These are phyloP conservation scores for Danio tinwini DNA, from an alignment of 2,797 vertebrate species.

Conservation along the genomic window DNA sequence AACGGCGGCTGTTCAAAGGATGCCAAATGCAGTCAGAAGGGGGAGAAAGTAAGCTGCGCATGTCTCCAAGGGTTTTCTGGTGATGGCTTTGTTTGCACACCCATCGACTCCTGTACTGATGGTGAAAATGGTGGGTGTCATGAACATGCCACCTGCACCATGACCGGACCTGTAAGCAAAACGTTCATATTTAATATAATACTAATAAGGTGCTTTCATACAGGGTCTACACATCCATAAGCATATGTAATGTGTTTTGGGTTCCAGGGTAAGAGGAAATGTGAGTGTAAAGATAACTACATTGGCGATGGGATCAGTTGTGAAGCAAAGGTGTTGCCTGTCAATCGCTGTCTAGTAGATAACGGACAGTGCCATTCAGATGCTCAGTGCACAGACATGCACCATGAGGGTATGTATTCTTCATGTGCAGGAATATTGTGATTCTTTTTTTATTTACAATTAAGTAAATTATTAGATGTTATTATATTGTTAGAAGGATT, in stretches of 20 bases:
- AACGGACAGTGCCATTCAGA: constrained; percentile 87
- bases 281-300: constrained; percentile 86
- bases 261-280: constrained; percentile 84
- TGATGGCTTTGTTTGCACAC: constrained; percentile 84
- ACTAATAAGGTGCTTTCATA: background rate
- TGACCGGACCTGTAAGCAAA: constrained; percentile 85
- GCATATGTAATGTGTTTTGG: background rate
- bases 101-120: constrained; percentile 82
- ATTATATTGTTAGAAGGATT: background rate
- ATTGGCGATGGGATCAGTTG: constrained; percentile 88
- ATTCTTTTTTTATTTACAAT: no score
- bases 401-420: constrained; percentile 84
- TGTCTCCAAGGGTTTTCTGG: constrained; percentile 85
- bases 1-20: constrained; percentile 87
- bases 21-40: constrained; percentile 83
- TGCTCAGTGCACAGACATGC: constrained; percentile 86
- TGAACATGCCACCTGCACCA: constrained; percentile 88
- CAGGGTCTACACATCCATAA: background rate
- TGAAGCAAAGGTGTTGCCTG: constrained; percentile 78
- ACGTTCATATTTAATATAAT: background rate
- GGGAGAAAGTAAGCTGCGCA: constrained; percentile 82
- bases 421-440: background rate
- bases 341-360: constrained; percentile 89
- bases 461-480: no score
- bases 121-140: constrained; percentile 88